phyloP scores from a whole-genome alignment of 2,797 vertebrate species.

The Loris lydekkerianus region DNA sequence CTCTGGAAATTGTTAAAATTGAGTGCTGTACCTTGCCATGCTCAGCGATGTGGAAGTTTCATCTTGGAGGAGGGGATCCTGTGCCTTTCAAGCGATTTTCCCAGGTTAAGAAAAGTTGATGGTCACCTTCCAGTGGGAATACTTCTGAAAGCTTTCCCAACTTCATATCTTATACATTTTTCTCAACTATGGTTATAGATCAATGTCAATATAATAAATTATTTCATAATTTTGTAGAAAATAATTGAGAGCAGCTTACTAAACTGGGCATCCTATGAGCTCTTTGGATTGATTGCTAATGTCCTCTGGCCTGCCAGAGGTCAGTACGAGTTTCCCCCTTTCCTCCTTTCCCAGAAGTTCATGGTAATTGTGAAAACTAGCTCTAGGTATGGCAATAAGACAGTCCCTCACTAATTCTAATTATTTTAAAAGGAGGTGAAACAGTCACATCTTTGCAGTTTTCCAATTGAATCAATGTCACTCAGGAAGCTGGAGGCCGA shows the following conservation, averaged over 20 bases:
- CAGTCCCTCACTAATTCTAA: conserved; percentile 70
- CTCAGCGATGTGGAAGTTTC: not conserved
- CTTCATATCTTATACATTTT: not conserved
- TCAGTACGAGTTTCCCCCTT: conserved; percentile 30
- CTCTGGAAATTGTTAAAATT: conserved; percentile 1
- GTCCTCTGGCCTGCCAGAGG: not conserved
- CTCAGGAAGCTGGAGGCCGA: conserved; percentile 65
- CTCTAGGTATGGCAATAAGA: conserved; percentile 47
- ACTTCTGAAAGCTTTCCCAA: not conserved
- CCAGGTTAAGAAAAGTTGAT: not conserved
- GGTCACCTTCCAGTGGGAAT: not conserved
- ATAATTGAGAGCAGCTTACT: conserved; percentile 53
- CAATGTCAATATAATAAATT: conserved; percentile 28
- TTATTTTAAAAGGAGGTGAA: conserved; percentile 76
- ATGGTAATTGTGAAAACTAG: conserved; percentile 69
- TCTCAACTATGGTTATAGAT: not conserved
- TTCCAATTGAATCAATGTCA: conserved; percentile 73
- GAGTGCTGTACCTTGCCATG: not conserved
- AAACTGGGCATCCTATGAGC: conserved; percentile 10
- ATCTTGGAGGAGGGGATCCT: not conserved
- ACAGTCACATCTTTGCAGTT: conserved; percentile 57
- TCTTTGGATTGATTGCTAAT: conserved; percentile 29
- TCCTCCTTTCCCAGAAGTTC: conserved; percentile 60
- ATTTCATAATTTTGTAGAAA: conserved; percentile 57
- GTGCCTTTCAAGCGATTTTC: conserved; percentile 1